phyloP scores from a whole-genome alignment of 2,797 vertebrate species.

The Rousettus madagascariensis region DNA sequence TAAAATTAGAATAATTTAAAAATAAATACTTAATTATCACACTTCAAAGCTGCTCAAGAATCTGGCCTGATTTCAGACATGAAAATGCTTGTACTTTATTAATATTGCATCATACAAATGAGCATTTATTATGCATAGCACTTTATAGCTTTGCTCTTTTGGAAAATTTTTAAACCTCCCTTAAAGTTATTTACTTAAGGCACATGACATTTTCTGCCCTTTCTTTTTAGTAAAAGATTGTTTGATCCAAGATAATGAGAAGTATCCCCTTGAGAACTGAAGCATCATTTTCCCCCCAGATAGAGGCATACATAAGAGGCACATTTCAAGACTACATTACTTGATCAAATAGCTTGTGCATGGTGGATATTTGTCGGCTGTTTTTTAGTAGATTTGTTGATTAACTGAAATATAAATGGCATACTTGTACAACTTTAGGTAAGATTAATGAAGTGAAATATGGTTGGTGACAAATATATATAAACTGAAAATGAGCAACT shows the following conservation, averaged over 20 bases:
- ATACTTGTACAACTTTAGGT: not conserved
- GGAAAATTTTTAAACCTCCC: not conserved
- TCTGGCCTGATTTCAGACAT: slow-evolving; percentile 31
- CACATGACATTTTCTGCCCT: slow-evolving; percentile 48
- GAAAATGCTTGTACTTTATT: slow-evolving; percentile 41
- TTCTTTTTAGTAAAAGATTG: slow-evolving; percentile 42
- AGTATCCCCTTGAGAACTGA: not conserved
- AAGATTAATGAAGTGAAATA: slow-evolving; percentile 11
- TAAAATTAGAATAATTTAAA: slow-evolving; percentile 54
- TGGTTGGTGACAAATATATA: not conserved
- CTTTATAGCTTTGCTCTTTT: slow-evolving; percentile 52
- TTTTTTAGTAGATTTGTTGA: not conserved
- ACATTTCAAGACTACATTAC: not conserved
- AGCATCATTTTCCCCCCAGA: not conserved
- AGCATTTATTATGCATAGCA: slow-evolving; percentile 54
- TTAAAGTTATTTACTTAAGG: slow-evolving; percentile 50
- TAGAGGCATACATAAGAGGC: not conserved
- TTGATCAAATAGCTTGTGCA: not conserved
- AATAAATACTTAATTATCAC: slow-evolving; percentile 44
- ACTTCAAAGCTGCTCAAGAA: slow-evolving; percentile 18
- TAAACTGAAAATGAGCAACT: not conserved
- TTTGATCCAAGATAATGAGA: slow-evolving; percentile 54
- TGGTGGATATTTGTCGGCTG: not conserved
- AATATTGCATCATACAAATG: slow-evolving; percentile 57
- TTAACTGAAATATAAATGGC: slow-evolving; percentile 10